These are phyloP conservation scores for Monodelphis domestica DNA, from an alignment of 2,797 vertebrate genomes.

Conservation along the genomic window DNA sequence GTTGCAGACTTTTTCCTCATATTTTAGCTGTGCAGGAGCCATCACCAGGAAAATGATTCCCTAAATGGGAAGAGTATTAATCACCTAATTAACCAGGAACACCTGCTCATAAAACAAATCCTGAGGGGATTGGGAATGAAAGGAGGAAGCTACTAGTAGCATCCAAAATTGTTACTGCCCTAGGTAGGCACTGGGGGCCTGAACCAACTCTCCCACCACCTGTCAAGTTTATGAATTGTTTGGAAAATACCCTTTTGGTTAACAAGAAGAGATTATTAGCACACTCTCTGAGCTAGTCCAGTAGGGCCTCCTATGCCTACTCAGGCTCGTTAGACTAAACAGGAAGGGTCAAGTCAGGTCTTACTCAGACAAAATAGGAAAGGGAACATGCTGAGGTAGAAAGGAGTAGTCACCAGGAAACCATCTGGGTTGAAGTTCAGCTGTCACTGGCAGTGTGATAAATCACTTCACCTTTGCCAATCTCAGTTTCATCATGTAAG, in stretches of 20 bases:
- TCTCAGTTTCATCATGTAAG: background rate
- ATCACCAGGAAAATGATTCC: constrained; percentile 63
- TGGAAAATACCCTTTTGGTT: constrained; percentile 25
- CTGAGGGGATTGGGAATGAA: constrained; percentile 68
- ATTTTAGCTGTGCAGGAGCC: constrained; percentile 55
- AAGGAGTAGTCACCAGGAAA: background rate
- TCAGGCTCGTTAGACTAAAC: background rate
- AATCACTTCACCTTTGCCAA: background rate
- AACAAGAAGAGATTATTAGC: constrained; percentile 40
- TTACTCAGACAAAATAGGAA: background rate
- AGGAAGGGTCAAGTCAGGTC: constrained; percentile 3
- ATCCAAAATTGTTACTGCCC: constrained; percentile 54
- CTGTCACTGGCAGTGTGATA: background rate
- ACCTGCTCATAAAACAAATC: constrained; percentile 71
- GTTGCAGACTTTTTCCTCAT: constrained; percentile 54
- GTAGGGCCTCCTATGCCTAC: background rate
- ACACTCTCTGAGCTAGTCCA: constrained; percentile 41
- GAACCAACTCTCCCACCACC: constrained; percentile 57
- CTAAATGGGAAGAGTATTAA: constrained; percentile 72
- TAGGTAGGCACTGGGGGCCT: constrained; percentile 44
- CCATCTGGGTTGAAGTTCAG: background rate
- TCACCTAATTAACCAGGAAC: constrained; percentile 77
- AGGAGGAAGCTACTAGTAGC: constrained; percentile 20
- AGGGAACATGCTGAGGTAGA: background rate
- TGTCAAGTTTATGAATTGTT: constrained; percentile 55